phyloP scores from a whole-genome alignment of 2,888 invertebrate species.

The Dasysyrphus tricinctus region DNA sequence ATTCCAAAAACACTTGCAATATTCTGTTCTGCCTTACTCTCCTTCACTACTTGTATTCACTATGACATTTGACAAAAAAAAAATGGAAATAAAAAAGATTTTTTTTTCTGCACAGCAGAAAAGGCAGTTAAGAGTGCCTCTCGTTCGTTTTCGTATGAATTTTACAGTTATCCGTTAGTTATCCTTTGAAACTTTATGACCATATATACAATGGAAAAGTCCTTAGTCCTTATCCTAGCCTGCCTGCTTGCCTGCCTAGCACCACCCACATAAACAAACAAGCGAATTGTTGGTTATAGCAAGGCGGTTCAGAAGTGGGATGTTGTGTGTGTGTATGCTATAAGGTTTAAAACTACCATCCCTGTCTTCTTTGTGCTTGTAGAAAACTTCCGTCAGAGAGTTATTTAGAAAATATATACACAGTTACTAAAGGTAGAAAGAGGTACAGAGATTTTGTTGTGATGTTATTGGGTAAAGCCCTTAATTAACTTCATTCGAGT shows the following conservation, averaged over 20 bases:
- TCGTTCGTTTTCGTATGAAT: slow-evolving; percentile 29
- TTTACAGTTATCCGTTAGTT: slow-evolving; percentile 55
- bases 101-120: neutral
- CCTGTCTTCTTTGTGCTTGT: slow-evolving; percentile 3
- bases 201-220: slow-evolving; percentile 19
- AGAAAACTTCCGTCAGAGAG: slow-evolving; percentile 40
- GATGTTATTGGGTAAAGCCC: slow-evolving; percentile 61
- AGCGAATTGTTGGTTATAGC: neutral
- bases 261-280: neutral
- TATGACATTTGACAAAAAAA: slow-evolving; percentile 8
- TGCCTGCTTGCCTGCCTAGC: neutral
- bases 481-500: slow-evolving; percentile 70
- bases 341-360: neutral
- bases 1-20: slow-evolving; percentile 26
- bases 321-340: neutral
- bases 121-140: neutral
- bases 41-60: neutral
- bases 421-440: neutral
- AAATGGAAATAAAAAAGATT: neutral
- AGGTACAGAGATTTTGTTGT: slow-evolving; percentile 55
- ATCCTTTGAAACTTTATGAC: slow-evolving; percentile 60
- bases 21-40: neutral
- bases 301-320: slow-evolving; percentile 33
- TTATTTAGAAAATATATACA: slow-evolving; percentile 41
- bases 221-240: neutral